Percentiles rank a stretch among this genome's conserved stretches.
phyloP scores from a whole-genome alignment of 2,113 vertebrate species.

The Polypterus bichir region DNA sequence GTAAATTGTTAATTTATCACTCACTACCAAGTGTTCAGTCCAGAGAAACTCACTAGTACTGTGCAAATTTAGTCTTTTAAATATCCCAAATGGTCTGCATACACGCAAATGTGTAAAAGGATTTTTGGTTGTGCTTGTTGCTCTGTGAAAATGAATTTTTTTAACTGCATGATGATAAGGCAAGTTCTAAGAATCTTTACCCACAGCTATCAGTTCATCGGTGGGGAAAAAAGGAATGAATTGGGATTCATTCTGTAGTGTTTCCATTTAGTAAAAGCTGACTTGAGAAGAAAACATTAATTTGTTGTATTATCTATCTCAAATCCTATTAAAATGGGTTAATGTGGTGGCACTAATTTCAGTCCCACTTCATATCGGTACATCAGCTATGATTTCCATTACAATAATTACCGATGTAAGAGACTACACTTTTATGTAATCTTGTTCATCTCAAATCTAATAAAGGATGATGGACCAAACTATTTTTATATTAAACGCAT shows the following conservation, averaged over 20 bases:
- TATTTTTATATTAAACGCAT: not conserved
- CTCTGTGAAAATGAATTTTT: conserved; percentile 39
- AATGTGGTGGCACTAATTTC: conserved; percentile 51
- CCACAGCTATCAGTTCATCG: conserved; percentile 45
- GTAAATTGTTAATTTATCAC: conserved; percentile 6
- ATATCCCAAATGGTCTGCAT: too few species aligned
- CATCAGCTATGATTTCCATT: conserved; percentile 42
- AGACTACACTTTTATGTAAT: not conserved
- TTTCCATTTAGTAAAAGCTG: conserved; percentile 44
- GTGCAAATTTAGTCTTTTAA: too few species aligned
- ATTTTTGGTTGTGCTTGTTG: not conserved
- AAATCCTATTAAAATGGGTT: conserved; percentile 59
- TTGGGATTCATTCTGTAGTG: conserved; percentile 50
- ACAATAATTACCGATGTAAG: conserved; percentile 11
- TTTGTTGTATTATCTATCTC: conserved; percentile 52
- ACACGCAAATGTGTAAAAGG: not conserved
- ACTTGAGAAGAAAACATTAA: conserved; percentile 59
- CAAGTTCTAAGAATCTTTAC: conserved; percentile 44
- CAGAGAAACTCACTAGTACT: too few species aligned
- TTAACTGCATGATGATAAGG: conserved; percentile 57
- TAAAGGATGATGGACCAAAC: not conserved
- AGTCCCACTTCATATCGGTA: conserved; percentile 37
- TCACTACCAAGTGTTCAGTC: too few species aligned
- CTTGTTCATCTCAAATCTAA: not conserved
- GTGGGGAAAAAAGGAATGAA: conserved; percentile 35